Evolutionary conservation across 1,140 invertebrate species (phyloP).

Genomic region (Drosophila erecta): DNA sequence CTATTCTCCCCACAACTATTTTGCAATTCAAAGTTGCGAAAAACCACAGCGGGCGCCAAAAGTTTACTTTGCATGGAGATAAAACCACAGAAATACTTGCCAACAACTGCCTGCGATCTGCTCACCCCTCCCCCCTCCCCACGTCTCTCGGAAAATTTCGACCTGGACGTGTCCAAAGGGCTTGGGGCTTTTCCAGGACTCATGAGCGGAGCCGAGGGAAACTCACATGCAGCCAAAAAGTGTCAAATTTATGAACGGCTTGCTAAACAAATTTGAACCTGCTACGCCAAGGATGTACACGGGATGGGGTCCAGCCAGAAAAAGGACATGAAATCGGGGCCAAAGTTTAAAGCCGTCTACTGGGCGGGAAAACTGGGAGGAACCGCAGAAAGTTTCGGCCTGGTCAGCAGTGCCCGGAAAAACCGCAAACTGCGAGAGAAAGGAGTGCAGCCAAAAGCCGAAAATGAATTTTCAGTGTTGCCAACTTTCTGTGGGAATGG

Average conservation of each 20-base stretch:
- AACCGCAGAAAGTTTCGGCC: constrained; percentile 64
- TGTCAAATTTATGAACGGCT: constrained; percentile 82
- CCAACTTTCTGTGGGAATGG: constrained; percentile 64
- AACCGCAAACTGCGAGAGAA: constrained; percentile 15
- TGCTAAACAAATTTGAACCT: constrained; percentile 69
- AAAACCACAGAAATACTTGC: constrained; percentile 76
- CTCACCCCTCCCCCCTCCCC: background rate
- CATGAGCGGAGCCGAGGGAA: constrained; percentile 1
- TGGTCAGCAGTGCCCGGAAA: constrained; percentile 20
- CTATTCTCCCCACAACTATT: constrained; percentile 46
- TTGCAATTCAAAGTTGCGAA: constrained; percentile 60
- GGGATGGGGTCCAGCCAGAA: no score
- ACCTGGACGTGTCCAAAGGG: constrained; percentile 15
- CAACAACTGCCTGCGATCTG: constrained; percentile 50
- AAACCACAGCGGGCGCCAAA: constrained; percentile 62
- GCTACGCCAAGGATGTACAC: constrained; percentile 36
- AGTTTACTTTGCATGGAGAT: constrained; percentile 78
- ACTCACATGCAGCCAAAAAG: constrained; percentile 64
- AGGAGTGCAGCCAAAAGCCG: constrained; percentile 38
- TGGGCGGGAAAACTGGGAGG: constrained; percentile 59
- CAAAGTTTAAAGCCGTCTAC: constrained; percentile 70
- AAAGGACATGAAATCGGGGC: background rate
- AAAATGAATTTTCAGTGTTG: constrained; percentile 81
- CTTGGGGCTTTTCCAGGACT: constrained; percentile 16
- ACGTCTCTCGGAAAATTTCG: constrained; percentile 5